Evolutionary conservation across 2,888 invertebrate genomes (phyloP).

Genomic region (Melanostoma mellinum): DNA sequence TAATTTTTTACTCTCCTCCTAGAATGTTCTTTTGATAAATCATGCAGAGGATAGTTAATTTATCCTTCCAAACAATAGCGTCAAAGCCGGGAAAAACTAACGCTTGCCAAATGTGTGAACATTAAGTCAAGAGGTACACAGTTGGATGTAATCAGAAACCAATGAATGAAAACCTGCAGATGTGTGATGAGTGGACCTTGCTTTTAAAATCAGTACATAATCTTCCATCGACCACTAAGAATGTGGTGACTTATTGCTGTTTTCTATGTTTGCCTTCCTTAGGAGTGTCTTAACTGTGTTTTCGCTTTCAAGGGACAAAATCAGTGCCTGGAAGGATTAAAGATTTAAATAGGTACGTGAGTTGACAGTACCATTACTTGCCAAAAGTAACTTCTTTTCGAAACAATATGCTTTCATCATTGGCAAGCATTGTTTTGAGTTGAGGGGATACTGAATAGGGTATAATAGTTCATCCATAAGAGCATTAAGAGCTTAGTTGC

Average conservation of each 20-base stretch:
- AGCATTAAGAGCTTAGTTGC: neutral
- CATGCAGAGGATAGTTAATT: constrained; percentile 69
- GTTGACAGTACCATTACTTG: neutral
- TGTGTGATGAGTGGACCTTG: neutral
- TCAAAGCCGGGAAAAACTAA: constrained; percentile 56
- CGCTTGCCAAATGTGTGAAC: constrained; percentile 69
- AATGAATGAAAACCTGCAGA: constrained; percentile 42
- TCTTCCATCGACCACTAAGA: too few relatives aligned
- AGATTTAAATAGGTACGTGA: too few relatives aligned
- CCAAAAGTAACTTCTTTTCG: neutral
- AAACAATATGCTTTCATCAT: constrained; percentile 3
- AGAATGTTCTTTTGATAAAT: constrained; percentile 69
- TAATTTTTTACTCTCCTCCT: constrained; percentile 15
- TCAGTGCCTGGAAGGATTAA: too few relatives aligned
- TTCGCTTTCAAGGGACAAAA: too few relatives aligned
- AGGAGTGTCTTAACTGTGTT: too few relatives aligned
- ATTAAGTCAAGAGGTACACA: constrained; percentile 49
- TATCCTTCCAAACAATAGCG: constrained; percentile 67
- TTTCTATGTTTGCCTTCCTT: too few relatives aligned
- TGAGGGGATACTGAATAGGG: constrained; percentile 4
- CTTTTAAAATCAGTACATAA: too few relatives aligned
- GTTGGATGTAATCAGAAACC: constrained; percentile 64
- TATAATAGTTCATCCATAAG: constrained; percentile 20
- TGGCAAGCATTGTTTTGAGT: neutral
- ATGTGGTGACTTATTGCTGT: too few relatives aligned